Conservation (phyloP, 2,113 vertebrate genomes). For the Chrysemys picta region DNA sequence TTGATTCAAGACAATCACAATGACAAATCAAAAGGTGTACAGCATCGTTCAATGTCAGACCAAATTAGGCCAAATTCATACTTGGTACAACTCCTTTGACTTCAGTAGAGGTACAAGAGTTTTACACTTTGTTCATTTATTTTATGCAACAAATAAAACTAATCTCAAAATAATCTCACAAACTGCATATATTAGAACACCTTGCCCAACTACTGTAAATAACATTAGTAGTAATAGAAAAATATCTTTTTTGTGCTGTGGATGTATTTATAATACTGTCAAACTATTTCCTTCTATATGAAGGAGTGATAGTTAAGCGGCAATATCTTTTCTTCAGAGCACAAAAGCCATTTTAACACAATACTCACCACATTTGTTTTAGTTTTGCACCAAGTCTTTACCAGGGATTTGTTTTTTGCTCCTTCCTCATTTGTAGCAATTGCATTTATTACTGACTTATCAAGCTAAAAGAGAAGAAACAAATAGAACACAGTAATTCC, state of each 20-base stretch:
- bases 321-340: background rate
- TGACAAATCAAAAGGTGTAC: background rate
- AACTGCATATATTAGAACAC: background rate
- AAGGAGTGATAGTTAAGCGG: background rate
- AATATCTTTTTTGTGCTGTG: background rate
- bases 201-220: background rate
- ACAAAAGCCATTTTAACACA: background rate
- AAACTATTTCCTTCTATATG: background rate
- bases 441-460: constrained; percentile 88
- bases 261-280: background rate
- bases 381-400: constrained; percentile 91
- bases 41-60: background rate
- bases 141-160: background rate
- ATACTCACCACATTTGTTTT: constrained; percentile 81
- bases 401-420: constrained; percentile 90
- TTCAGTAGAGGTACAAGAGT: background rate
- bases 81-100: background rate
- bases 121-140: constrained; percentile 18
- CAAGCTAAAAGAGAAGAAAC: constrained; percentile 81
- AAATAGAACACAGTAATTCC: background rate
- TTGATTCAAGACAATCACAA: background rate
- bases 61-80: background rate
- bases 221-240: background rate
- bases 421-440: constrained; percentile 85
- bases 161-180: background rate